Conservation (phyloP, 2,797 vertebrate species). For the Pangasius djambal region DNA sequence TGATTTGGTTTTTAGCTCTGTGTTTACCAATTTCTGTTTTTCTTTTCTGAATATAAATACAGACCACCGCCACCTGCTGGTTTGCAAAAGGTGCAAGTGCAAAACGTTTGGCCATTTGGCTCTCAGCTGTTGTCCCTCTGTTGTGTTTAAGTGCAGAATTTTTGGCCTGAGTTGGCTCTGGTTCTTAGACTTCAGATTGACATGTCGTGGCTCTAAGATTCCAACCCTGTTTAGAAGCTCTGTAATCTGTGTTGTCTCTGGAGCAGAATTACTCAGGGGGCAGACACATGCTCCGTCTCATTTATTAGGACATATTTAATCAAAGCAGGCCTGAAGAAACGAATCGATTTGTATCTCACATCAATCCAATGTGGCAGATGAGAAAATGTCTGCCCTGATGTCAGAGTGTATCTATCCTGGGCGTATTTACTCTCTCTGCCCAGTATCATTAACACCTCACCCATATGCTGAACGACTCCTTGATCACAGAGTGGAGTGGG, state of each 20-base stretch:
- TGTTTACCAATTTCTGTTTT: not conserved
- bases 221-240: not conserved
- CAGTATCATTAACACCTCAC: conserved; percentile 42
- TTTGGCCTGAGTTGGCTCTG: not conserved
- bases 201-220: not conserved
- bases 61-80: not conserved
- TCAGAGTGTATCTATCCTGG: conserved; percentile 30
- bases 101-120: not conserved
- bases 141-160: not conserved
- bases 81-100: not conserved
- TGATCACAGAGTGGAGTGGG: conserved; percentile 45
- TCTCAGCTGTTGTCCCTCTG: not conserved
- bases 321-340: conserved; percentile 31
- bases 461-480: conserved; percentile 41
- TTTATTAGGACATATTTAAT: conserved; percentile 54
- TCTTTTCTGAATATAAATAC: not conserved
- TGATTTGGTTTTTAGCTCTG: not conserved
- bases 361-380: conserved; percentile 40
- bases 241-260: conserved; percentile 21
- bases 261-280: conserved; percentile 22
- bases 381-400: conserved; percentile 29
- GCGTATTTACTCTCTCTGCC: conserved; percentile 41
- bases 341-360: conserved; percentile 48
- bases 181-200: not conserved
- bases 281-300: conserved; percentile 35